phyloP scores from a whole-genome alignment of 2,797 vertebrate species.

The Antrozous pallidus region DNA sequence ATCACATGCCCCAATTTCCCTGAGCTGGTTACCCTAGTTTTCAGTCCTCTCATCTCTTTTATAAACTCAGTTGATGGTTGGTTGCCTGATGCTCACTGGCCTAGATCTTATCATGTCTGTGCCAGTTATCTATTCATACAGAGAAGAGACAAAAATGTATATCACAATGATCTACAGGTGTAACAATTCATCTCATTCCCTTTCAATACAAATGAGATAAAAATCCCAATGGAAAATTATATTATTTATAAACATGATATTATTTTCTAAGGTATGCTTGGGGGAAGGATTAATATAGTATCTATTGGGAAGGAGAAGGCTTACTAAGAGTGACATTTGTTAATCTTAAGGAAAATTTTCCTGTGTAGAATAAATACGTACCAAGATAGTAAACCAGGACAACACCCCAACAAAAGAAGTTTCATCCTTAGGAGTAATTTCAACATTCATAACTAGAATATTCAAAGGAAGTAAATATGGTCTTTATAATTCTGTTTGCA shows the following conservation, averaged over 20 bases:
- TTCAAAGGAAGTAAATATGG: background rate
- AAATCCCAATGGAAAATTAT: background rate
- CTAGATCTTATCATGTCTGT: slow-evolving; percentile 27
- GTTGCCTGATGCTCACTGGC: background rate
- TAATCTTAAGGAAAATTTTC: background rate
- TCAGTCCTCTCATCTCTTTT: background rate
- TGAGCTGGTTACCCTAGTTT: background rate
- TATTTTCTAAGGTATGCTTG: background rate
- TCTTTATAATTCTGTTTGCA: background rate
- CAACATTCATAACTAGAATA: background rate
- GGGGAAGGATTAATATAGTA: background rate
- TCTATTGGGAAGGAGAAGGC: background rate
- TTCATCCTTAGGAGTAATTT: slow-evolving; percentile 11
- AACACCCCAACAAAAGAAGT: background rate
- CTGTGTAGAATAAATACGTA: background rate
- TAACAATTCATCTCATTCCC: background rate
- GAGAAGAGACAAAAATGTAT: background rate
- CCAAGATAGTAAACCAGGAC: background rate
- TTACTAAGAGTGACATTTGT: background rate
- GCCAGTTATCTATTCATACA: slow-evolving; percentile 31
- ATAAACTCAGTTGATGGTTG: slow-evolving; percentile 10
- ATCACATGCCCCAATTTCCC: slow-evolving; percentile 12
- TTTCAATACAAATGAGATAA: background rate
- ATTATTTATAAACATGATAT: slow-evolving; percentile 1
- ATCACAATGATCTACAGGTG: background rate